Base-by-base conservation (phyloP, 2,888 invertebrate genomes). In the Dynastes grantii region DNA sequence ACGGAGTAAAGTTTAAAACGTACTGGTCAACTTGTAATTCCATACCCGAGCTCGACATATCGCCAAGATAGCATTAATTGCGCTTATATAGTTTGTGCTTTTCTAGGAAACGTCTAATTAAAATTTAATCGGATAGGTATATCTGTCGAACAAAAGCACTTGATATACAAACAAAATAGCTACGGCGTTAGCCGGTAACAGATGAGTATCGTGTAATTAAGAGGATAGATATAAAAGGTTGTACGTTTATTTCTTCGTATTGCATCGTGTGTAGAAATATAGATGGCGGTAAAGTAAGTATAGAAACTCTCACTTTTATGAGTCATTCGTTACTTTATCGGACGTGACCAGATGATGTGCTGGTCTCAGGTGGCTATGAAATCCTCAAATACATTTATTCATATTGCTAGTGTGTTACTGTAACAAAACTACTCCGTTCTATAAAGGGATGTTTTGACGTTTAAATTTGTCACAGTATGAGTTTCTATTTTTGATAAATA, bases 321-420 rank as follows among this genome's bases (percentile, higher is more conserved):
- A 81, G 79, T 81, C 80, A 80, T 78, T 78, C 80, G 78, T 80
- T 73, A 81, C 76, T 79, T 68, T 77, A 79, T 78, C 80, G 29
- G 77, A 78, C 65, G 81, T 79, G 81, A 80, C 80, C 84, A 84
- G 82, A 82, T 84, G 83, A 83, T 83, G 82, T 37, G 81, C 79
- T 81, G 83, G 84, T 83, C 84, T 82, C 84, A 84, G 84, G 84
- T 84, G 84, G 84, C 79, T 13, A 58, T 37, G 22, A 58, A 73
- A 73, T 58, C 58, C 73, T 73, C 61, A 22, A 11, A 73, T 73
- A 55, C 73, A 73, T 73, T 73, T 61, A 73, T 73, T 58, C 58
- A 73, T 61, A 58, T 73, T 58, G 58, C 37, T 73, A 58, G 5
- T 58, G 1, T 58, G 73, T 16, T 73, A 16, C 49, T 67, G 45